Conservation (phyloP, 2,113 vertebrate species). For the Pangasianodon gigas region DNA sequence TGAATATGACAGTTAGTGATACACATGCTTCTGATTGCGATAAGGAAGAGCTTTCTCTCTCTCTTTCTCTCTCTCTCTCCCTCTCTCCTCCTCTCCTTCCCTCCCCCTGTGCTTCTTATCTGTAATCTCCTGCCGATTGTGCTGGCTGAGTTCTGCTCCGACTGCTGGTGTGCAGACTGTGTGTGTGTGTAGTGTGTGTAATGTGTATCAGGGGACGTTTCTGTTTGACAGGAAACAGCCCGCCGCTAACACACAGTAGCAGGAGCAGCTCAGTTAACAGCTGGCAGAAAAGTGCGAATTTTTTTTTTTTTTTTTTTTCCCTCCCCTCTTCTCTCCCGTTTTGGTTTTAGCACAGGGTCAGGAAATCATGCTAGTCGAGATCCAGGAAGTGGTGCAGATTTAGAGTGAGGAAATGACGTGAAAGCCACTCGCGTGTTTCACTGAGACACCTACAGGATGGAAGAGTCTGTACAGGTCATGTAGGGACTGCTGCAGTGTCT, state of each 20-base stretch:
- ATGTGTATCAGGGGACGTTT: slow-evolving; percentile 22
- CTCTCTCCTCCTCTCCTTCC: slow-evolving; percentile 6
- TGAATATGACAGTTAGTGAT: slow-evolving; percentile 46
- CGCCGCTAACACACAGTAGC: slow-evolving; percentile 11
- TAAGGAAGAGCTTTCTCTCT: slow-evolving; percentile 41
- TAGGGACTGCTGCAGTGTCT: not conserved
- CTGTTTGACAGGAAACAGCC: slow-evolving; percentile 40
- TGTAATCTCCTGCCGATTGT: slow-evolving; percentile 37
- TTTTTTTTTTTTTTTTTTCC: not conserved
- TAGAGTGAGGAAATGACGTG: slow-evolving; percentile 9
- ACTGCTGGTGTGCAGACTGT: slow-evolving; percentile 25
- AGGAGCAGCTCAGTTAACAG: not conserved
- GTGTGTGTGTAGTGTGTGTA: slow-evolving; percentile 16
- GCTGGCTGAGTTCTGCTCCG: slow-evolving; percentile 16
- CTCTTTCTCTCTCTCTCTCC: not conserved
- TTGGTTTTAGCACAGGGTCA: not conserved
- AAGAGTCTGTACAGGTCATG: too few relatives aligned
- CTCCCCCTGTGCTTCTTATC: slow-evolving; percentile 31
- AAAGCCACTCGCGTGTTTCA: not conserved
- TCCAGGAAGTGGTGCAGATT: slow-evolving; percentile 15
- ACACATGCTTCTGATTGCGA: slow-evolving; percentile 54
- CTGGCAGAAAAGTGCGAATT: not conserved
- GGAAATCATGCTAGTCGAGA: not conserved
- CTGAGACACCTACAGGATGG: not conserved
- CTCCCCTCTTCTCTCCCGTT: not conserved